These are phyloP conservation scores for Mythimna albipuncta DNA, from an alignment of 2,888 invertebrate genomes.

Conservation along the genomic window DNA sequence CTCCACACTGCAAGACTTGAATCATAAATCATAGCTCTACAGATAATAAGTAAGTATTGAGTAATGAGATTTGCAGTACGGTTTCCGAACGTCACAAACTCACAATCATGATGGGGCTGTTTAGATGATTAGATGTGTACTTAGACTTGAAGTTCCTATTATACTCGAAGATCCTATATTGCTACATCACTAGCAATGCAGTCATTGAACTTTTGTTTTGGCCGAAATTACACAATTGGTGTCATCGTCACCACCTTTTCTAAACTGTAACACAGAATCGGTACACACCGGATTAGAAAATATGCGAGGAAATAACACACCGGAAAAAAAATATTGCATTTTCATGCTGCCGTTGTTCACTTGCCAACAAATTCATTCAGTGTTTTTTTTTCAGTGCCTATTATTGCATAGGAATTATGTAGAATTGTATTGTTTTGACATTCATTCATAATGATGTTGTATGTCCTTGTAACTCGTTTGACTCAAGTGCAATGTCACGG, in stretches of 20 bases:
- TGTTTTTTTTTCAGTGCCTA: slow-evolving; percentile 7
- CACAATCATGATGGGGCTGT: background rate
- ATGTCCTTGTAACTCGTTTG: slow-evolving; percentile 11
- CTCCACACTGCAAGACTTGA: slow-evolving; percentile 2
- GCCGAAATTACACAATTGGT: background rate
- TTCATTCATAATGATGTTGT: slow-evolving; percentile 8
- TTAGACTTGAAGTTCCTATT: too few species aligned
- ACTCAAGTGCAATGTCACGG: slow-evolving; percentile 30
- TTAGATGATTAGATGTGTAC: background rate
- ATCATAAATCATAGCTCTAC: slow-evolving; percentile 5
- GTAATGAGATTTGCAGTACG: too few species aligned
- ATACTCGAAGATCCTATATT: background rate
- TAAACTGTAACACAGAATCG: background rate
- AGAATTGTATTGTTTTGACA: slow-evolving; percentile 22
- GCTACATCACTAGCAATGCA: background rate
- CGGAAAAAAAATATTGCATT: background rate
- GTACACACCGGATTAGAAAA: background rate
- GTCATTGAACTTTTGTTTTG: background rate
- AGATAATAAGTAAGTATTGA: too few species aligned
- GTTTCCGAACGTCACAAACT: too few species aligned
- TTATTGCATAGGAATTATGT: background rate
- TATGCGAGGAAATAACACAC: background rate
- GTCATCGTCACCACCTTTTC: too few species aligned
- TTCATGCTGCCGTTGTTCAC: slow-evolving; percentile 3
- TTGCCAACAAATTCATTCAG: slow-evolving; percentile 32